Percentiles rank a stretch among this genome's conserved stretches.
Conservation (phyloP, 2,888 invertebrate genomes). For the Cheilosia vulpina region DNA sequence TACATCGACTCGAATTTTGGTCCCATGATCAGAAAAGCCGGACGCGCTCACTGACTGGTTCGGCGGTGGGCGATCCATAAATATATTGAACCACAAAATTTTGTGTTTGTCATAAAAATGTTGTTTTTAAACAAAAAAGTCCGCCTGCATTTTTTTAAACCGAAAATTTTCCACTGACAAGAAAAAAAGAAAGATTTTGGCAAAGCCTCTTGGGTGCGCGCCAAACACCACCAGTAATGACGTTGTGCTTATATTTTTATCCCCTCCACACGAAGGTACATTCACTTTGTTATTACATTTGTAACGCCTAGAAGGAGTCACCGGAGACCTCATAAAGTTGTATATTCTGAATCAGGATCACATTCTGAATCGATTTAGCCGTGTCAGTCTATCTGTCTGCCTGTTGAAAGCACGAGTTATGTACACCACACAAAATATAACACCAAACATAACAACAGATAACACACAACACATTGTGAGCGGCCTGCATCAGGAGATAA, state of each 20-base stretch:
- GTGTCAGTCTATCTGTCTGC: too few species aligned
- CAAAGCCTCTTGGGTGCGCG: not conserved
- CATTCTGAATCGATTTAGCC: too few species aligned
- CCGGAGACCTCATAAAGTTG: too few species aligned
- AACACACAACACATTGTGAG: too few species aligned
- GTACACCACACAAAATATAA: too few species aligned
- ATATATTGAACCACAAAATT: not conserved
- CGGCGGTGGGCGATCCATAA: not conserved
- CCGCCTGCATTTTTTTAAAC: slow-evolving; percentile 3
- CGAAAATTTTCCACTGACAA: slow-evolving; percentile 11
- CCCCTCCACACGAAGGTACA: too few species aligned
- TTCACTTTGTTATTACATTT: too few species aligned
- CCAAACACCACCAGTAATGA: not conserved
- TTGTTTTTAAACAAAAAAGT: slow-evolving; percentile 7
- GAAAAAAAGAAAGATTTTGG: not conserved
- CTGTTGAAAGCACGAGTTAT: too few species aligned
- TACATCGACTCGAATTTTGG: not conserved
- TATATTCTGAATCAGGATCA: too few species aligned
- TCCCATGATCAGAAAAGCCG: slow-evolving; percentile 23
- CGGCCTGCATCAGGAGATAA: too few species aligned
- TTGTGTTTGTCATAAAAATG: not conserved
- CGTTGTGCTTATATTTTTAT: not conserved
- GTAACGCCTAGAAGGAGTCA: too few species aligned
- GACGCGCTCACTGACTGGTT: not conserved
- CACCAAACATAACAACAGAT: too few species aligned